A percentile compares a stretch with the other conserved stretches of the same genome.
Evolutionary conservation across 1,140 invertebrate genomes (phyloP).

Genomic region (Bombyx mandarina): DNA sequence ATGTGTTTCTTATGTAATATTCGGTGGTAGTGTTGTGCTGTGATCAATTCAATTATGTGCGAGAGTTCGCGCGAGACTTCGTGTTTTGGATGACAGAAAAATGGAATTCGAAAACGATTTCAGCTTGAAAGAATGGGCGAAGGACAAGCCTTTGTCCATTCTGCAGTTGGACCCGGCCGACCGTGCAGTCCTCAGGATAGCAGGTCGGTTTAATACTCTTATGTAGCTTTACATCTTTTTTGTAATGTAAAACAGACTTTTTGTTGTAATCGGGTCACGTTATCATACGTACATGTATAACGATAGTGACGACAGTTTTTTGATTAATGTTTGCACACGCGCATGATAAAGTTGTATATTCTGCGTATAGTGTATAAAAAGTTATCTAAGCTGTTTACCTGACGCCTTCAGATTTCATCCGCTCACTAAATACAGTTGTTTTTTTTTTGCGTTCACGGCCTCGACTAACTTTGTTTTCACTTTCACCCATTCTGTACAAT

Average conservation of each 20-base stretch:
- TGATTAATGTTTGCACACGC: constrained; percentile 23
- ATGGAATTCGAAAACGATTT: constrained; percentile 89
- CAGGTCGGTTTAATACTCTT: constrained; percentile 78
- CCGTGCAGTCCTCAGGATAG: constrained; percentile 94
- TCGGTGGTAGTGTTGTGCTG: constrained; percentile 50
- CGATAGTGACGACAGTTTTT: constrained; percentile 23
- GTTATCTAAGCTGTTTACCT: constrained; percentile 10
- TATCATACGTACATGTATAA: constrained; percentile 18
- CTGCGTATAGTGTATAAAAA: not conserved
- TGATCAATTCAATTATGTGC: constrained; percentile 64
- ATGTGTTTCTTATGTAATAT: constrained; percentile 45
- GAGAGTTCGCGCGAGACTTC: constrained; percentile 60
- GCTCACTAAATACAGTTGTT: constrained; percentile 1
- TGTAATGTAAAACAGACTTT: not conserved
- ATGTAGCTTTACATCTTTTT: not conserved
- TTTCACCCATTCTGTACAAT: constrained; percentile 3
- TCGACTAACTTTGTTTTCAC: constrained; percentile 11
- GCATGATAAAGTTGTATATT: constrained; percentile 15
- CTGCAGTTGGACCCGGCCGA: constrained; percentile 95
- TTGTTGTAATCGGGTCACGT: constrained; percentile 27
- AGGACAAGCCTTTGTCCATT: constrained; percentile 95
- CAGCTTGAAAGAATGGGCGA: constrained; percentile 94
- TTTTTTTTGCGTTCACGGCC: constrained; percentile 6
- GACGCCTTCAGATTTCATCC: constrained; percentile 7
- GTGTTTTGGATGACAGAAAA: constrained; percentile 68